Percentiles rank a stretch among this genome's conserved stretches.
phyloP scores from a whole-genome alignment of 2,797 vertebrate genomes.

The Caiman crocodilus region DNA sequence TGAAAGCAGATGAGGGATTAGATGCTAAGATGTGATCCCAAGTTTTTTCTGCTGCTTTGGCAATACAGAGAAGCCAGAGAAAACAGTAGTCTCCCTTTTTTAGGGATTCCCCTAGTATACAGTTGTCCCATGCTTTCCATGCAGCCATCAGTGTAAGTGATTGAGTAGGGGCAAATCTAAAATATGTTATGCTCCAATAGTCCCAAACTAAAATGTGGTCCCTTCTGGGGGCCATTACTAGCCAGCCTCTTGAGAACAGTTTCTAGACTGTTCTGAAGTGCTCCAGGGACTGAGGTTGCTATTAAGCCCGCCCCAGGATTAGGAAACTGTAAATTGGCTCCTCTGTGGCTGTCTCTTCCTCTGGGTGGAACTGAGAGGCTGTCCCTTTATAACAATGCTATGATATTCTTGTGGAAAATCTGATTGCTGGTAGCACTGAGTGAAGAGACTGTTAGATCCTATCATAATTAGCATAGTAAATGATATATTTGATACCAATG shows the following conservation, averaged over 20 bases:
- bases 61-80: not conserved
- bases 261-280: not conserved
- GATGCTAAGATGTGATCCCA: too few relatives aligned
- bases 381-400: not conserved
- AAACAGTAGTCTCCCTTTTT: too few relatives aligned
- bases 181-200: not conserved
- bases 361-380: not conserved
- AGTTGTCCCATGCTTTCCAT: too few relatives aligned
- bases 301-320: not conserved
- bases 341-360: not conserved
- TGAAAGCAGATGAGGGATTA: not conserved
- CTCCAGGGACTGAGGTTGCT: not conserved
- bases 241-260: not conserved
- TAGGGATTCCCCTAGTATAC: too few relatives aligned
- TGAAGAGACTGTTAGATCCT: not conserved
- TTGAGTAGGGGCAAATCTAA: not conserved
- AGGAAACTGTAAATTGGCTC: not conserved
- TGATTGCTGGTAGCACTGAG: not conserved
- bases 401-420: not conserved
- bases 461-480: not conserved
- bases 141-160: not conserved
- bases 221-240: not conserved
- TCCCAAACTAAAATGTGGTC: not conserved
- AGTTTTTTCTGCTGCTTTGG: not conserved
- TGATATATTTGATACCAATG: not conserved